Percentiles rank a stretch among this genome's conserved stretches.
Evolutionary conservation across 2,797 vertebrate genomes (phyloP).

Genomic region (Spinus pinus): DNA sequence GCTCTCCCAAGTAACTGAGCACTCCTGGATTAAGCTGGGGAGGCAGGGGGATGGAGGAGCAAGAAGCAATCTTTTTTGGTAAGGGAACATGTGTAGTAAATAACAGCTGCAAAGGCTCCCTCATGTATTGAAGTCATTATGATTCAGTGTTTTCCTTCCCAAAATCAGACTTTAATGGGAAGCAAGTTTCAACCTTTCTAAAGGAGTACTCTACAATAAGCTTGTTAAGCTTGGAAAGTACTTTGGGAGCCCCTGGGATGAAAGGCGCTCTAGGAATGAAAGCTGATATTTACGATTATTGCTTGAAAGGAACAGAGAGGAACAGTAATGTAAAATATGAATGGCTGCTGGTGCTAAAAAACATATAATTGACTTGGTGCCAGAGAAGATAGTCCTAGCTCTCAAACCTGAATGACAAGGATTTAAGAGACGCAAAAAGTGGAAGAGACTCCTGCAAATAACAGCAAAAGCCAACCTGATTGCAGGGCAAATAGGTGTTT

Average conservation of each 20-base stretch:
- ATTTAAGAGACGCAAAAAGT: constrained; percentile 35
- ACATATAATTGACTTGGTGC: not conserved
- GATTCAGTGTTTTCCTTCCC: constrained; percentile 11
- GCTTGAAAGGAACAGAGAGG: constrained; percentile 44
- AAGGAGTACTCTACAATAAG: constrained; percentile 27
- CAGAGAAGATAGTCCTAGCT: constrained; percentile 26
- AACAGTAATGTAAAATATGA: constrained; percentile 61
- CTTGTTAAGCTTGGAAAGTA: constrained; percentile 55
- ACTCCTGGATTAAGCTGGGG: not conserved
- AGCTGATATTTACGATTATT: constrained; percentile 66
- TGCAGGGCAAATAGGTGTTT: not conserved
- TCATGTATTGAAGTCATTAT: not conserved
- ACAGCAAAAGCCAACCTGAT: not conserved
- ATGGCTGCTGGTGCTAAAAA: constrained; percentile 50
- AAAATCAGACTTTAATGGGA: constrained; percentile 46
- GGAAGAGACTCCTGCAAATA: not conserved
- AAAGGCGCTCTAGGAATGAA: constrained; percentile 56
- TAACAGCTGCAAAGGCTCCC: constrained; percentile 51
- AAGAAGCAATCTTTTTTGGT: not conserved
- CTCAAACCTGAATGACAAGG: constrained; percentile 25
- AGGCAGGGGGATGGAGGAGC: not conserved
- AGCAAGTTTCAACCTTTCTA: constrained; percentile 39
- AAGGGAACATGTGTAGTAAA: constrained; percentile 10
- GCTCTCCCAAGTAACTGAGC: not conserved
- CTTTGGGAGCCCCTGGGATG: constrained; percentile 48